Base-by-base conservation (phyloP, 2,888 invertebrate genomes). In the Ophion ventricosus region DNA sequence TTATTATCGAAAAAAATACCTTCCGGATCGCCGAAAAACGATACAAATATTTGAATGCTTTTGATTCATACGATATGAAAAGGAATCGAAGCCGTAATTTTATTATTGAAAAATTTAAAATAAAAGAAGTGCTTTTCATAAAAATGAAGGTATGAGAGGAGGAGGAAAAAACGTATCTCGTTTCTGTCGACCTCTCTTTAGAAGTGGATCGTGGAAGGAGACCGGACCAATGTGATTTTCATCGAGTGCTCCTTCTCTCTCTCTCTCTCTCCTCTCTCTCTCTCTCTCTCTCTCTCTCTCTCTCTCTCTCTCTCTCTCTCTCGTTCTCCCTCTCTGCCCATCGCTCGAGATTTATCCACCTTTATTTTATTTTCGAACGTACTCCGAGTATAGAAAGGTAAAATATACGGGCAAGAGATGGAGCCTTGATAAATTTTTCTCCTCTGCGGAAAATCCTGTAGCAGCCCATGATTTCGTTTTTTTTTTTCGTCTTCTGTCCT, bases 321-420 rank as follows among this genome's bases (percentile, higher is more conserved):
- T 10, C 43, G 7, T 10, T 14, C 14, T 43, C 14, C 25, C 56
- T 29, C n/a, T 29, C 29, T 17, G 3, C 17, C 17, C 49, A 3
- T 17, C 0, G 17, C 49, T 4, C 49, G 49, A 2, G 17, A 49
- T 49, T 49, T 14, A 49, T 49, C 56, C 26, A 26, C 59, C 25
- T 23, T 59, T 25, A 14, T 59, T 63, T 63, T 66, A 20, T 66
- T 79, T 72, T 67, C 79, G 63, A 81, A 57, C 20, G 23, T 29
- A 63, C 25, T 63, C 29, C 63, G 14, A 1, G 29, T 7, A 14
- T 0, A 10, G 29, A 70, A 20, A 2, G 11, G 2, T 11, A 85
- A 83, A 83, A 85, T 81, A 69, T 74, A 83, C 72, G 69, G 80
- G 70, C 66, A 74, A 63, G 35, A 78, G 84, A 84, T 56, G 67